Evolutionary conservation across 2,113 vertebrate species (phyloP), one percentile per base, ranked within the genome.

Genomic region (Paradisaea rubra): DNA sequence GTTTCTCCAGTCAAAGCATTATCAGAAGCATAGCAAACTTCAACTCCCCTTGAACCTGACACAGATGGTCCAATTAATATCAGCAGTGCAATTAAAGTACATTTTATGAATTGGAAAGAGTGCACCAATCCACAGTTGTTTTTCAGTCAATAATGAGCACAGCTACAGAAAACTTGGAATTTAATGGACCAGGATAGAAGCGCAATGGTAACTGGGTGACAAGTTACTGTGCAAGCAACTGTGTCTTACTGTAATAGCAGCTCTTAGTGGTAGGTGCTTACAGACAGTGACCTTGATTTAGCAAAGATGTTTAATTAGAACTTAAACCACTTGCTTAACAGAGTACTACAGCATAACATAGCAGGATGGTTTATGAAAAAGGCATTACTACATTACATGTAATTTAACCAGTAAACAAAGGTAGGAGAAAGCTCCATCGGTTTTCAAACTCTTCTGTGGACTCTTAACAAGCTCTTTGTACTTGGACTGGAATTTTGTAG

Each of bases 281-380:
- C 20, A 70, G 63, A 39, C 19, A 82, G 45, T 61, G 33, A 24
- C 18, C 77, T 91, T 59, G 23, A 44, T 83, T 86, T 83, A 94
- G 13, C 33, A 66, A 91, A 88, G 21, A 35, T 69, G 31, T 56
- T 88, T 82, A 87, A 82, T 71, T 76, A 45, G 31, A 90, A 69
- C 15, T 85, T 93, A 37, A 83, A 77, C n/a, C 20, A 65, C 28
- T 65, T 61, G 5, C 37, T 91, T 82, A 85, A 63, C 12, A 70
- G 59, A 49, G 16, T 69, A 19, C 42, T 74, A 68, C 13, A 59
- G 16, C 44, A 79, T 31, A 88, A 76, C 22, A 10, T 49, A 69
- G 16, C 11, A 44, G 15, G 10, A 22, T 60, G 31, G 57, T 60
- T 88, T 80, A 91, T 72, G 49, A 80, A 79, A 88, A 79, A 50